phyloP scores from a whole-genome alignment of 2,888 invertebrate genomes.

The Temnothorax ravouxi region DNA sequence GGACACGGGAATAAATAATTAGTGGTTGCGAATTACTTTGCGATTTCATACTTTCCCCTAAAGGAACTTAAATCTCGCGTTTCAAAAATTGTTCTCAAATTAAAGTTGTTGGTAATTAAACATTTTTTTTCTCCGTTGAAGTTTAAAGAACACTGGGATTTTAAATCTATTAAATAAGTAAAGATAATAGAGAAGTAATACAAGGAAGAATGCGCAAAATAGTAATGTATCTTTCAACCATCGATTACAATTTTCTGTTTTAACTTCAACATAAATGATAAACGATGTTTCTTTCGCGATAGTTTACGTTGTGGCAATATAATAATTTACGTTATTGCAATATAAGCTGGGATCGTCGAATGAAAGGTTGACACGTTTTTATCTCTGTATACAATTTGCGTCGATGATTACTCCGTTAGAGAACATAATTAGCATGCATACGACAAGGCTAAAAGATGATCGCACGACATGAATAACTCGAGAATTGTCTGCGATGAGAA shows the following conservation, averaged over 20 bases:
- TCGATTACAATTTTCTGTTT: neutral
- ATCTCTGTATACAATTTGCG: conserved; percentile 5
- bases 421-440: conserved; percentile 22
- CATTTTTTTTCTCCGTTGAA: neutral
- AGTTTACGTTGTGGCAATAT: neutral
- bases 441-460: conserved; percentile 21
- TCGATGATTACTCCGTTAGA: conserved; percentile 18
- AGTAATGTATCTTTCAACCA: neutral
- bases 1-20: neutral
- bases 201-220: neutral
- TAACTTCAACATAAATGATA: conserved; percentile 18
- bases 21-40: neutral
- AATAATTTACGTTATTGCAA: neutral
- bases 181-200: neutral
- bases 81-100: neutral
- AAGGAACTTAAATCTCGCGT: neutral
- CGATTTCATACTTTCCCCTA: neutral
- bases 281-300: conserved; percentile 12
- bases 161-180: neutral
- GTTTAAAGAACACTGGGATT: neutral
- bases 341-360: neutral
- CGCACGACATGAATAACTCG: neutral
- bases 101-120: neutral
- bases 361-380: conserved; percentile 46
- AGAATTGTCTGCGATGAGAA: conserved; percentile 16